Evolutionary conservation across 2,113 vertebrate species (phyloP).

Genomic region (Dermatemys mawii): DNA sequence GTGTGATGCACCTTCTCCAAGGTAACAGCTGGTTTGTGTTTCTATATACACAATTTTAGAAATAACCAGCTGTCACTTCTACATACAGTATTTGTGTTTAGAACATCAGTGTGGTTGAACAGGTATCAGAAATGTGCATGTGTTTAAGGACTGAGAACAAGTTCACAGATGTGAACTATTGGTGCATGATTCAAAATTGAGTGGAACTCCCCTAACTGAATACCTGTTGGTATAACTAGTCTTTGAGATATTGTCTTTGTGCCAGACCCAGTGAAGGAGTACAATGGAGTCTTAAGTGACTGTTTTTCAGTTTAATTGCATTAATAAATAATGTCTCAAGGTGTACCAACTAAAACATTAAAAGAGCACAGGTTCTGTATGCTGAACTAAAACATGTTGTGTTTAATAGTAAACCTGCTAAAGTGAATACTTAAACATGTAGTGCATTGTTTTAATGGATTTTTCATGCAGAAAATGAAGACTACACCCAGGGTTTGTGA

Average conservation of each 20-base stretch:
- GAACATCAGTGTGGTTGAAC: background rate
- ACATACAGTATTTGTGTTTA: background rate
- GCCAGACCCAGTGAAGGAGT: background rate
- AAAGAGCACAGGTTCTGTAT: background rate
- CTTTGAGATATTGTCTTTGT: background rate
- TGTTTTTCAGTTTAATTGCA: background rate
- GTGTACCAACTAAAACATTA: background rate
- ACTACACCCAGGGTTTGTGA: conserved; percentile 19
- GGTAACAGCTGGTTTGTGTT: background rate
- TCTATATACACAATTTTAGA: background rate
- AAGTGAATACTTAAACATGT: background rate
- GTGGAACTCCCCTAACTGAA: background rate
- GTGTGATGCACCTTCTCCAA: background rate
- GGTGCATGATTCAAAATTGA: background rate
- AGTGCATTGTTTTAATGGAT: no score
- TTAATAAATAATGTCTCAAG: background rate
- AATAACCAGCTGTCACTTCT: background rate
- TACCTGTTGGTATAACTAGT: background rate
- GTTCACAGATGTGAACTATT: background rate
- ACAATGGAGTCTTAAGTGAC: background rate
- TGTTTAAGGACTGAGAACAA: background rate
- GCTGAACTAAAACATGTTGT: background rate
- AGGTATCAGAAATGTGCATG: background rate
- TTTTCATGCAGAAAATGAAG: background rate
- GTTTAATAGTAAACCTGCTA: background rate